Conservation (phyloP, 2,113 vertebrate genomes). For the Gasterosteus nipponicus region DNA sequence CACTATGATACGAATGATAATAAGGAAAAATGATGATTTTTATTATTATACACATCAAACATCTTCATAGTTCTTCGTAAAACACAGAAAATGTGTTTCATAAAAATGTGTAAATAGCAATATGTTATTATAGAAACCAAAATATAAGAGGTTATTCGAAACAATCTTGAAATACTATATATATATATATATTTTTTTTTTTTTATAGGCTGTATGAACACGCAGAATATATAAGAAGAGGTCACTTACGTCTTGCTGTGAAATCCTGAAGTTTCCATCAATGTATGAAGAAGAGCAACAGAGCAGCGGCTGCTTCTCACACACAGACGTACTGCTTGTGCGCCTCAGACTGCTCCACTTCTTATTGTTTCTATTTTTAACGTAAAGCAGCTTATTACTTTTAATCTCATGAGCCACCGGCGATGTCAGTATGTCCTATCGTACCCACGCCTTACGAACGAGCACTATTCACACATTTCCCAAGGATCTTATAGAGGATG, state of each 20-base stretch:
- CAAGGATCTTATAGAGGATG: too few relatives aligned
- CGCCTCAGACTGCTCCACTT: constrained; percentile 81
- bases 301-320: constrained; percentile 22
- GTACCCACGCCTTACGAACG: not conserved
- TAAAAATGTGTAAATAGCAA: not conserved
- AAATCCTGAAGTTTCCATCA: not conserved
- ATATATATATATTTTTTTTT: not conserved
- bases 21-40: not conserved
- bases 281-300: constrained; percentile 3
- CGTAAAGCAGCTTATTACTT: constrained; percentile 89
- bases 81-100: not conserved
- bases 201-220: not conserved
- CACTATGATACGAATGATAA: not conserved
- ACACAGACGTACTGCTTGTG: constrained; percentile 28
- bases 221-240: not conserved
- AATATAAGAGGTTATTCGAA: not conserved
- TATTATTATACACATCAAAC: not conserved
- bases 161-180: not conserved
- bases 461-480: not conserved
- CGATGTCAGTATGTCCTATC: constrained; percentile 61
- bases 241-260: constrained; percentile 33
- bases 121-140: not conserved
- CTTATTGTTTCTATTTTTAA: constrained; percentile 87
- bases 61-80: not conserved
- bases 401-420: constrained; percentile 85